Evolutionary conservation across 2,797 vertebrate species (phyloP).

Genomic region (Moxostoma hubbsi): DNA sequence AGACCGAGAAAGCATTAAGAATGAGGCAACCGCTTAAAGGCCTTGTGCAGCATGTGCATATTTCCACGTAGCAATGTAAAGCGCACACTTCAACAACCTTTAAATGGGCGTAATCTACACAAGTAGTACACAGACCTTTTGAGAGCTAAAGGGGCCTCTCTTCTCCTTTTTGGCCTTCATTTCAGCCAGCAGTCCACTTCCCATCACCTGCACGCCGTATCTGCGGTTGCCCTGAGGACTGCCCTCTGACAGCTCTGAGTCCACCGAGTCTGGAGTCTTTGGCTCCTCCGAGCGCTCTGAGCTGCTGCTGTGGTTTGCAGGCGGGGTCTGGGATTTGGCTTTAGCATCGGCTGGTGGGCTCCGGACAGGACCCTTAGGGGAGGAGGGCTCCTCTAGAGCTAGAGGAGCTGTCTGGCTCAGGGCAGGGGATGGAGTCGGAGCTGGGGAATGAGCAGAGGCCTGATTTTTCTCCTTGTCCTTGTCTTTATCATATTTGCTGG

Average conservation of each 20-base stretch:
- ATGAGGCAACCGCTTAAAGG: too few relatives aligned
- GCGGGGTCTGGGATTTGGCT: conserved; percentile 70
- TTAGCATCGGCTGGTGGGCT: conserved; percentile 81
- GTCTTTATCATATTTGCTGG: conserved; percentile 83
- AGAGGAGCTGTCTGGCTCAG: conserved; percentile 41
- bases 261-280: conserved; percentile 86
- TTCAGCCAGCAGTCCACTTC: conserved; percentile 91
- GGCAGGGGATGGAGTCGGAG: conserved; percentile 48
- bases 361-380: conserved; percentile 77
- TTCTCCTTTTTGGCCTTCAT: conserved; percentile 98
- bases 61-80: too few relatives aligned
- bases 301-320: conserved; percentile 82
- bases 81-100: too few relatives aligned
- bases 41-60: too few relatives aligned
- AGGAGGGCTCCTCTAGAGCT: conserved; percentile 84
- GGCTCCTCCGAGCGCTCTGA: conserved; percentile 85
- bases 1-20: too few relatives aligned
- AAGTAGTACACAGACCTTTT: conserved; percentile 81
- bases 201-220: conserved; percentile 93
- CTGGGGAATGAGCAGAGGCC: conserved; percentile 27
- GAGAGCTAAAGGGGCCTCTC: conserved; percentile 78
- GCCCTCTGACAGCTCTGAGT: conserved; percentile 82
- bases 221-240: conserved; percentile 89
- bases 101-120: background rate
- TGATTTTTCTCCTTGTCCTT: conserved; percentile 75